Percentiles rank a stretch among this genome's conserved stretches.
Evolutionary conservation across 2,888 invertebrate genomes (phyloP).

Genomic region (Pristionchus entomophagus): DNA sequence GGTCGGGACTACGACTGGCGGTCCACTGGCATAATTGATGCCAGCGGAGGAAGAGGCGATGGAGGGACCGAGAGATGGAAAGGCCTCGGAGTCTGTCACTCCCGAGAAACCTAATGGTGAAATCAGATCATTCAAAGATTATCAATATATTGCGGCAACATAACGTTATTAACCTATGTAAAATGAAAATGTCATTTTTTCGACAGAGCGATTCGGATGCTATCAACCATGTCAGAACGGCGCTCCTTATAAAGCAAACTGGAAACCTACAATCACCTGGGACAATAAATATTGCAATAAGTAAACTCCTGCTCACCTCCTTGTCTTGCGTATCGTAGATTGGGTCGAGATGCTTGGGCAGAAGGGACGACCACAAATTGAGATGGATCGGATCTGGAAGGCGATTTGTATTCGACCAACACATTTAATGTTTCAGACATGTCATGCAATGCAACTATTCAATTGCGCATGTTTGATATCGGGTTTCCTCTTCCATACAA

Average conservation of each 20-base stretch:
- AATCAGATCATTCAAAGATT: too few species aligned
- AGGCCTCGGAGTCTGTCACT: neutral
- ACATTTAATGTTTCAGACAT: neutral
- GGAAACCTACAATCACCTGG: too few species aligned
- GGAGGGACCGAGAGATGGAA: slow-evolving; percentile 24
- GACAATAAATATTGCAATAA: neutral
- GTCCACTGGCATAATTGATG: slow-evolving; percentile 37
- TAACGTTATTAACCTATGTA: too few species aligned
- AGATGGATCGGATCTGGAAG: slow-evolving; percentile 25
- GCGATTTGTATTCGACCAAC: neutral
- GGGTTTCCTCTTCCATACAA: neutral
- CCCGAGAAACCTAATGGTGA: slow-evolving; percentile 38
- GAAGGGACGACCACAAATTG: slow-evolving; percentile 63
- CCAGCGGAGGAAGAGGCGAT: slow-evolving; percentile 10
- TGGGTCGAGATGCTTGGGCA: slow-evolving; percentile 56
- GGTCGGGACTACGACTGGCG: slow-evolving; percentile 50
- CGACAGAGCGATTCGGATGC: too few species aligned
- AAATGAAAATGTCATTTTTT: too few species aligned
- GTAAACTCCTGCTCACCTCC: slow-evolving; percentile 15
- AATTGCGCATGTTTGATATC: too few species aligned
- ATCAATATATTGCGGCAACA: too few species aligned
- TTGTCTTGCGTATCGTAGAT: slow-evolving; percentile 27
- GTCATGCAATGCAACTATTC: neutral
- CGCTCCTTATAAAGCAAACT: too few species aligned
- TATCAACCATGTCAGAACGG: too few species aligned